Base-by-base conservation (phyloP, 2,797 vertebrate species). In the Neosalanx taihuensis region DNA sequence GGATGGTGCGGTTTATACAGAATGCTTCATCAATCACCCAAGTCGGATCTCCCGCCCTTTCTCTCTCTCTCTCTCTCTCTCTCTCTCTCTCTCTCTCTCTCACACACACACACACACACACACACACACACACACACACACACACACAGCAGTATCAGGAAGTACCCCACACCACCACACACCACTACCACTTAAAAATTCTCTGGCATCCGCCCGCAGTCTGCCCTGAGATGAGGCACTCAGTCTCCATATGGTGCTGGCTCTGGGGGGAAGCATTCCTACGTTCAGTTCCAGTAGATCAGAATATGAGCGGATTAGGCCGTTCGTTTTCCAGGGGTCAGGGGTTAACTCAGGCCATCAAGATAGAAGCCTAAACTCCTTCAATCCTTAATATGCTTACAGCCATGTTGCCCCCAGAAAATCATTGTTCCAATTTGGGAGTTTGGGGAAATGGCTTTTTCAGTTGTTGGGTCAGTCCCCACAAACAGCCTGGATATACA, bases 401-500 rank as follows among this genome's bases (percentile, higher is more conserved):
- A 41, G 37, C 37, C 37, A 41, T 41, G 37, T 41, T 6, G 10
- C 49, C 6, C 75, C 72, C 51, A 7, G 62, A 83, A 69, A 86
- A 87, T 41, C 37, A 81, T 65, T 70, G 69, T 59, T 76, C 81
- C 79, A 87, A 81, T 88, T 87, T 87, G 79, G 83, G 81, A 79
- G 84, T 85, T 74, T 67, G 73, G 79, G 84, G 85, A 85, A 87
- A 76, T 69, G 68, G 72, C 80, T 37, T 83, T 60, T 71, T 87
- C 81, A 84, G 33, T 81, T 83, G 70, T 84, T 88, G 83, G 84
- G 78, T 72, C 73, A 76, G 71, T 76, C 78, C 84, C 72, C 72
- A 80, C 79, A 89, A 33, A 83, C 84, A 81, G 87, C 84, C 82
- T 78, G 82, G 81, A 86, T 89, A 83, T 87, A 79, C 79, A 85